Evolutionary conservation across 2,113 vertebrate species (phyloP), one percentile per base, ranked within the genome.

Genomic region (Thoracochromis brauschi): DNA sequence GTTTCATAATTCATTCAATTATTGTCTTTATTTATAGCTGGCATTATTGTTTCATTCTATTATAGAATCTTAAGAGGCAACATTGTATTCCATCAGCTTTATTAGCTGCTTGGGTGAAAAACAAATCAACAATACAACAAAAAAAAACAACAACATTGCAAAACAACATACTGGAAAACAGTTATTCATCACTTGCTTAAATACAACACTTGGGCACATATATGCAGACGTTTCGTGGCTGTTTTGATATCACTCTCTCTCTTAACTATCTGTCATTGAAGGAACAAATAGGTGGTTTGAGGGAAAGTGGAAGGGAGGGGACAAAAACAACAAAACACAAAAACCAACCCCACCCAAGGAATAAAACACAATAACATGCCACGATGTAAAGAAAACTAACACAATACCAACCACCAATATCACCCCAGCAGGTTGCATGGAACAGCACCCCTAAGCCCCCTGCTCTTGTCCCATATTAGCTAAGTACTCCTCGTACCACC

Each of bases 231-330:
- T 45, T 33, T 33, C 31, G 2, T 33, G 6, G 42, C 42, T 45
- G 42, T 14, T 45, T 45, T 45, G 42, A 45, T 45, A 0, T 45
- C 42, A 0, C 42, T 14, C 42, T 45, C 42, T 42, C 0, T 45
- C 40, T 42, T 33, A 33, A 7, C 45, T 47, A 47, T 1, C 49
- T 51, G 49, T 51, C 49, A 51, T 51, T 2, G 49, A 51, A n/a
- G 49, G 49, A 51, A 51, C 49, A 51, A 51, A 51, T 53, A 53
- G 19, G 19, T 53, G 19, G 49, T 53, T 53, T 53, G 49, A 53
- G 19, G 49, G 49, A n/a, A 53, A n/a, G 19, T 53, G 49, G 49
- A 53, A 53, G 49, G 49, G 10, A 53, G 49, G 49, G 19, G 19
- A 53, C 49, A 51, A 53, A n/a, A 53, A 53, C n/a, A 11, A 53